Evolutionary conservation across 1,140 invertebrate genomes (phyloP), one percentile per base, ranked within the genome.

Genomic region (Zaprionus capensis): DNA sequence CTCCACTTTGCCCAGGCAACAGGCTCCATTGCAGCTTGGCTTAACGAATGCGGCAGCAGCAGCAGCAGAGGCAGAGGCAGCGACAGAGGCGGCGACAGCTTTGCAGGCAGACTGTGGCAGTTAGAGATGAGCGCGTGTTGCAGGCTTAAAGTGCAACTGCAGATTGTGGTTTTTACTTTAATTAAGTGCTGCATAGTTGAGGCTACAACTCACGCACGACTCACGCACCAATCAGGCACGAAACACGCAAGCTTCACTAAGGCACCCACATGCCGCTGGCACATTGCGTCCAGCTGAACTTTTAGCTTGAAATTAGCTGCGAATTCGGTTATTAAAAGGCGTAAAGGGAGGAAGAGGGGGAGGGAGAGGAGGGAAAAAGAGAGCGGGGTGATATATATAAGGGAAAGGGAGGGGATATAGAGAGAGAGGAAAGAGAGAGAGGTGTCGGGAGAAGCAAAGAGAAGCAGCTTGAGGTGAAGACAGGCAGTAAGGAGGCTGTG

Each of bases 301-400:
- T 82, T 87, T 51, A 61, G 72, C 67, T 71, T 34, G 65, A 88
- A 88, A 88, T 88, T 78, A 88, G 75, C 78, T 58, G 58, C 31
- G 75, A 84, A 88, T 88, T 88, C 84, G 85, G 85, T 84, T 88
- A 88, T 88, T 88, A 88, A 87, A 81, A 84, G 65, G n/a, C 68
- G 73, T 49, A 44, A 36, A 79, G 59, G 58, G 51, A 62, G 66
- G 72, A 64, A 12, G 5, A n/a, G 9, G 26, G 26, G 63, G 31
- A 68, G 66, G 72, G 15, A 2, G 26, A 51, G 62, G 7, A 15
- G 17, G 4, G 26, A n/a, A 1, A 46, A 34, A 63, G 58, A 51
- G 28, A 26, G n/a, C 77, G 65, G 62, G 59, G 67, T 56, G 6
- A 31, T 0, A 31, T 31, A 31, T 2, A 31, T 0, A 31, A 7